Percentiles rank a stretch among this genome's conserved stretches.
phyloP scores from a whole-genome alignment of 92 coral and sea anemone genomes.

The Umimayanthus chanpuru region DNA sequence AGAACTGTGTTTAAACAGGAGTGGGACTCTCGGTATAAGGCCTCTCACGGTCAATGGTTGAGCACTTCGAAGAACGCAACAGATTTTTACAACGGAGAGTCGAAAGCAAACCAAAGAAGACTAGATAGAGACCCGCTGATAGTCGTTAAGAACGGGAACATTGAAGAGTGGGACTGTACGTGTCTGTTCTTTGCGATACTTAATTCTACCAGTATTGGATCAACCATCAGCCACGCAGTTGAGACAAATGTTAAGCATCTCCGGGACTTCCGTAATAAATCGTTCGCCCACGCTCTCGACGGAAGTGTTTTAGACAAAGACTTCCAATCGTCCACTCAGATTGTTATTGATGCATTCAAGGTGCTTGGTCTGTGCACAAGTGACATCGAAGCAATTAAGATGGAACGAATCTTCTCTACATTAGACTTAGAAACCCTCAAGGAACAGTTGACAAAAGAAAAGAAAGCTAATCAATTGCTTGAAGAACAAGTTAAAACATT shows the following conservation, averaged over 20 bases:
- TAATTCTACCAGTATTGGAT: no score
- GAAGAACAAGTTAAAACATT: background rate
- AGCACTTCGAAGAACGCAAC: slow-evolving; percentile 35
- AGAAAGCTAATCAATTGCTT: no score
- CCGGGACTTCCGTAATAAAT: slow-evolving; percentile 33
- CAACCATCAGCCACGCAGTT: background rate
- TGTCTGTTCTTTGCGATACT: no score
- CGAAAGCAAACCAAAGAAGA: background rate
- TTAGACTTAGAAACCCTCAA: background rate
- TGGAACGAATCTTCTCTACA: background rate
- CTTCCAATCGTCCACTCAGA: no score
- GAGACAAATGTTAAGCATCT: background rate
- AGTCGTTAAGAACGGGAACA: no score
- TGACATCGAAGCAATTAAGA: slow-evolving; percentile 9
- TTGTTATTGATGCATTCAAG: no score
- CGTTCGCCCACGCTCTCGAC: background rate
- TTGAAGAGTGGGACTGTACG: no score
- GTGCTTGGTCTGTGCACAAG: no score
- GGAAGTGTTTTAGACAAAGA: no score
- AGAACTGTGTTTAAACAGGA: no score
- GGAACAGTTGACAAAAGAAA: background rate
- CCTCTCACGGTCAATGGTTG: slow-evolving; percentile 32
- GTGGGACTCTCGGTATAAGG: no score
- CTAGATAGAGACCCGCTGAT: slow-evolving; percentile 15
- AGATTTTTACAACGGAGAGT: no score